A percentile compares a stretch with the other conserved stretches of the same genome.
Evolutionary conservation across 2,888 invertebrate genomes (phyloP).

Genomic region (Lypha dubia): DNA sequence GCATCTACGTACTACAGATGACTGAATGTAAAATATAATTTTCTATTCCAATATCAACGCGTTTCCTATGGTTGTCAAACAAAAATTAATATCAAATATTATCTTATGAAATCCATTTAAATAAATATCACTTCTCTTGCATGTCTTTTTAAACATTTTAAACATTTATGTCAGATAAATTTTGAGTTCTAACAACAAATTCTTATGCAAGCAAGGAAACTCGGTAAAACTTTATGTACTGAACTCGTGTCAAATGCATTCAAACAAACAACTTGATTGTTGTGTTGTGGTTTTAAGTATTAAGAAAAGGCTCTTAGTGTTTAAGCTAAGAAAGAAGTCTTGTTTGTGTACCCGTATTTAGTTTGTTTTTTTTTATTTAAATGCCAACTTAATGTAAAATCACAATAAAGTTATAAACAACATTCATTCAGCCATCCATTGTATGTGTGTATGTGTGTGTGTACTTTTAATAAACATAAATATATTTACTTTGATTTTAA

Average conservation of each 20-base stretch:
- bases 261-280: constrained; percentile 55
- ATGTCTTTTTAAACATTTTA: not conserved
- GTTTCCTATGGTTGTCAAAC: too few species aligned
- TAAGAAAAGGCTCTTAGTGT: not conserved
- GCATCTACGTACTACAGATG: too few species aligned
- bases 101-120: too few species aligned
- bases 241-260: constrained; percentile 23
- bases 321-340: not conserved
- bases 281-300: too few species aligned
- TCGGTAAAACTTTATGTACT: not conserved
- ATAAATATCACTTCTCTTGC: not conserved
- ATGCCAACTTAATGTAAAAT: constrained; percentile 22
- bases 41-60: too few species aligned
- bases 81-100: too few species aligned
- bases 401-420: constrained; percentile 39
- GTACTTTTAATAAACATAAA: constrained; percentile 24
- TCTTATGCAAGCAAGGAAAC: not conserved
- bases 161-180: not conserved
- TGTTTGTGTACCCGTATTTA: not conserved
- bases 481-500: constrained; percentile 60
- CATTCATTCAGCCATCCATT: constrained; percentile 11
- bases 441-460: not conserved
- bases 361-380: too few species aligned
- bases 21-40: too few species aligned
- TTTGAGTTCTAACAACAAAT: not conserved